Percentiles rank a stretch among this genome's conserved stretches.
phyloP scores from a whole-genome alignment of 23 tunicate species.

The Ascidia mentula region DNA sequence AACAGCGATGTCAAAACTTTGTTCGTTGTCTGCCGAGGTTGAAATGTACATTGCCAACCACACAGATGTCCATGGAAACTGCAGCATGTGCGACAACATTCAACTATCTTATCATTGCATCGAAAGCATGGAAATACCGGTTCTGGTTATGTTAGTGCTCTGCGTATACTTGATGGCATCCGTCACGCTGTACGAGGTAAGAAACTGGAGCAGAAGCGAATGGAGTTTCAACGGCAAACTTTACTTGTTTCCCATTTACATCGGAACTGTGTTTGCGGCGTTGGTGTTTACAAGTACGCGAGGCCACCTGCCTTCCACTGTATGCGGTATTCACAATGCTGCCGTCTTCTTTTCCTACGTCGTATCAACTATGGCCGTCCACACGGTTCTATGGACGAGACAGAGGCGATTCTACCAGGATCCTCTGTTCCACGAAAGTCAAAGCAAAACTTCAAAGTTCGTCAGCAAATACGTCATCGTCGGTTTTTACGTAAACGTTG shows the following conservation, averaged over 20 bases:
- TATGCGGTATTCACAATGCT: background rate
- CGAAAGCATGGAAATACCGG: background rate
- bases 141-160: background rate
- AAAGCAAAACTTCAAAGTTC: background rate
- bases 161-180: background rate
- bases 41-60: too few relatives aligned
- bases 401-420: background rate
- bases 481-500: background rate
- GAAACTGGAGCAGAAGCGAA: background rate
- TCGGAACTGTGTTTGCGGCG: background rate
- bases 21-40: too few relatives aligned
- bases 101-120: background rate
- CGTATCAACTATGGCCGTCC: background rate
- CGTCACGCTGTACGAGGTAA: background rate
- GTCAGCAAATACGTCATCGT: background rate
- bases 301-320: background rate
- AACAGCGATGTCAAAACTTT: too few relatives aligned
- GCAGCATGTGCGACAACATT: background rate
- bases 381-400: background rate
- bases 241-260: background rate
- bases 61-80: too few relatives aligned
- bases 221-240: background rate
- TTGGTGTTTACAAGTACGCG: background rate
- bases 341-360: background rate
- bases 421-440: background rate